These are phyloP conservation scores for Eupithecia subumbrata DNA, from an alignment of 2,888 invertebrate genomes.

Conservation along the genomic window DNA sequence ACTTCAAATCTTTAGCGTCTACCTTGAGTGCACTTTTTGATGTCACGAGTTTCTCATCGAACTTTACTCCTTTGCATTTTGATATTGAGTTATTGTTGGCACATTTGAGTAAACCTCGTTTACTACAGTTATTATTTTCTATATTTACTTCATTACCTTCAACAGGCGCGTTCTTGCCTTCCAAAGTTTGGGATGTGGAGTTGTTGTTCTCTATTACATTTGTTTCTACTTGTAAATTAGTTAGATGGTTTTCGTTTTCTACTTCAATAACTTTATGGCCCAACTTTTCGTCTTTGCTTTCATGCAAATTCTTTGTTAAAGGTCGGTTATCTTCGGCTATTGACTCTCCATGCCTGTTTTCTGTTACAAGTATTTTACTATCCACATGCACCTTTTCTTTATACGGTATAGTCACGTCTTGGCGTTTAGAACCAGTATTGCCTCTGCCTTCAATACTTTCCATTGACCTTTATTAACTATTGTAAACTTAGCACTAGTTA, in stretches of 20 bases:
- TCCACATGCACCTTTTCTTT: neutral
- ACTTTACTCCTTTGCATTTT: constrained; percentile 51
- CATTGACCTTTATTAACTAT: constrained; percentile 5
- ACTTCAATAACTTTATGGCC: neutral
- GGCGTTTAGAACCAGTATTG: neutral
- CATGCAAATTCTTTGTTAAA: neutral
- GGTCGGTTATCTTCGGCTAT: neutral
- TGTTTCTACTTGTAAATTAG: neutral
- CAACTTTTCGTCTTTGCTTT: constrained; percentile 12
- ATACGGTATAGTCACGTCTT: neutral
- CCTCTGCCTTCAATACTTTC: constrained; percentile 2
- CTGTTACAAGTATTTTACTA: neutral
- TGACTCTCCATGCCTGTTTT: neutral
- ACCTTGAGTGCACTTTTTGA: neutral
- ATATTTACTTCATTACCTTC: neutral
- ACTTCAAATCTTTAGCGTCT: constrained; percentile 11
- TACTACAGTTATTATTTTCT: neutral
- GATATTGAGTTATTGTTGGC: constrained; percentile 44
- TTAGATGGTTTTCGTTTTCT: neutral
- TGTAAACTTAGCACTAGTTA: neutral
- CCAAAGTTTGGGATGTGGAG: neutral
- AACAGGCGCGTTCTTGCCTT: neutral
- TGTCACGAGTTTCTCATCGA: neutral
- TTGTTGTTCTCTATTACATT: neutral
- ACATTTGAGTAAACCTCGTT: neutral